phyloP scores from a whole-genome alignment of 2,888 invertebrate species.

The Luperina nickerlii region DNA sequence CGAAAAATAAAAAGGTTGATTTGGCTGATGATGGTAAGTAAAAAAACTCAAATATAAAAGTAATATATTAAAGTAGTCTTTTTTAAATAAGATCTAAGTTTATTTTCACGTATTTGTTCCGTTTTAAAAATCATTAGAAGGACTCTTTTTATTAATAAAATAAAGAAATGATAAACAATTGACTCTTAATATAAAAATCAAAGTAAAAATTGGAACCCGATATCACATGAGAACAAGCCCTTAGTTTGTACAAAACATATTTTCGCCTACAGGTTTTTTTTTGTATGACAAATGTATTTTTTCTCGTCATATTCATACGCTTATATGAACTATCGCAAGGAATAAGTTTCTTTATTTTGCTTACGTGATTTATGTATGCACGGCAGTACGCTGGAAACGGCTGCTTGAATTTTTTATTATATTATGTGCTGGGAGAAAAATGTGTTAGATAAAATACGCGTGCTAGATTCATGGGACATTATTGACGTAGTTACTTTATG shows the following conservation, averaged over 20 bases:
- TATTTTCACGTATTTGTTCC: too few species aligned
- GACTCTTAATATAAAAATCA: too few species aligned
- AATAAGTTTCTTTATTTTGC: conserved; percentile 49
- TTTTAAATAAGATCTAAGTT: too few species aligned
- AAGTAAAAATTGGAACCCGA: too few species aligned
- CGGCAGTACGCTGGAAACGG: conserved; percentile 13
- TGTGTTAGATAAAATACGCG: conserved; percentile 45
- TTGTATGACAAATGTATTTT: conserved; percentile 48
- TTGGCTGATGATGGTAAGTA: too few species aligned
- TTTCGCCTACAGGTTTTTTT: conserved; percentile 36
- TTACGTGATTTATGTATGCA: conserved; percentile 50
- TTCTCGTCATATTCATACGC: conserved; percentile 46
- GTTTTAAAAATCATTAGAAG: too few species aligned
- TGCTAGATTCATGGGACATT: conserved; percentile 34
- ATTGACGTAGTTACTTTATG: conserved; percentile 17
- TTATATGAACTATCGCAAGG: conserved; percentile 46
- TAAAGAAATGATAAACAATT: too few species aligned
- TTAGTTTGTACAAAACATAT: conserved; percentile 28
- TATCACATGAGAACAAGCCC: neutral
- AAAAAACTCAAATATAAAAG: too few species aligned
- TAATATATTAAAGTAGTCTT: too few species aligned
- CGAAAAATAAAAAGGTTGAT: too few species aligned
- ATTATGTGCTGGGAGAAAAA: conserved; percentile 40
- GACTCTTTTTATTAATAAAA: too few species aligned
- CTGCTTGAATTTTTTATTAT: conserved; percentile 56